Conservation (phyloP, 2,888 invertebrate genomes). For the Nesidiocoris tenuis region DNA sequence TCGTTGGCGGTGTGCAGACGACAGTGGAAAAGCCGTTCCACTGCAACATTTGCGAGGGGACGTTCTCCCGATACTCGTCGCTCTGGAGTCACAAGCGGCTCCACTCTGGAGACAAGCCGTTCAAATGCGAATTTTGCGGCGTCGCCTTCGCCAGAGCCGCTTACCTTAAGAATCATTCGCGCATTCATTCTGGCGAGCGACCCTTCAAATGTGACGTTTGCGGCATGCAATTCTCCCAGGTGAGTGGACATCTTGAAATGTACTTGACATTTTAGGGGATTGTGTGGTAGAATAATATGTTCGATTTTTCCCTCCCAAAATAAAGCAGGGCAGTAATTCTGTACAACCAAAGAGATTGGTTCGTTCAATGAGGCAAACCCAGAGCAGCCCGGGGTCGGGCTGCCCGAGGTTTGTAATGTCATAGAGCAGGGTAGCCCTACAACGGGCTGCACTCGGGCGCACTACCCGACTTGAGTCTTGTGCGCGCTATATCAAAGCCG, state of each 20-base stretch:
- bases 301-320: too few relatives aligned
- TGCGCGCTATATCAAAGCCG: too few relatives aligned
- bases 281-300: too few relatives aligned
- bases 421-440: too few relatives aligned
- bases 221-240: conserved; percentile 79
- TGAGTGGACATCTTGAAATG: conserved; percentile 3
- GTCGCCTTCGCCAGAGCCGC: conserved; percentile 86
- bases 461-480: too few relatives aligned
- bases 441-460: too few relatives aligned
- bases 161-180: conserved; percentile 84
- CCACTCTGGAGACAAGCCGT: conserved; percentile 80
- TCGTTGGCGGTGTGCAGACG: conserved; percentile 60
- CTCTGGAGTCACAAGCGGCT: conserved; percentile 86
- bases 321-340: too few relatives aligned
- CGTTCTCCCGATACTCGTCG: conserved; percentile 67
- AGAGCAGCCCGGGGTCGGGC: too few relatives aligned
- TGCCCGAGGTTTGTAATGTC: too few relatives aligned
- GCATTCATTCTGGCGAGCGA: conserved; percentile 74
- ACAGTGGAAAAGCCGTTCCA: conserved; percentile 75
- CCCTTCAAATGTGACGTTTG: conserved; percentile 74
- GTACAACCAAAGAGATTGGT: too few relatives aligned
- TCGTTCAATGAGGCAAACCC: too few relatives aligned
- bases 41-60: conserved; percentile 77
- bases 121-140: conserved; percentile 84
- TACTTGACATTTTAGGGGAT: neutral